phyloP scores from a whole-genome alignment of 2,888 invertebrate species.

The Dichetophora obliterata region DNA sequence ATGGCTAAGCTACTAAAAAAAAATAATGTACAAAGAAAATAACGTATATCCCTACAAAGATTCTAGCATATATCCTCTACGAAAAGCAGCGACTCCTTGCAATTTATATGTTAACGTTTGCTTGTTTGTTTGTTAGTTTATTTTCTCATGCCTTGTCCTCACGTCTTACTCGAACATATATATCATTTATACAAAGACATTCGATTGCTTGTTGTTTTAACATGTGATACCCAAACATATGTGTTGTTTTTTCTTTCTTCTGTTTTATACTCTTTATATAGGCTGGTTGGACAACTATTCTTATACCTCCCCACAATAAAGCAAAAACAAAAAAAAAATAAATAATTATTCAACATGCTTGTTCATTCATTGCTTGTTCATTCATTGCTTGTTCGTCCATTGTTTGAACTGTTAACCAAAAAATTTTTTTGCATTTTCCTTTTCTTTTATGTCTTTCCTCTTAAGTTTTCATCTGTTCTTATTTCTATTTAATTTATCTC shows the following conservation, averaged over 20 bases:
- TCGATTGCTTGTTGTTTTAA: background rate
- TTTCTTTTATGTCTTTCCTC: background rate
- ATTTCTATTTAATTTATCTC: background rate
- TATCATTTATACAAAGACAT: constrained; percentile 11
- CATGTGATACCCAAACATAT: background rate
- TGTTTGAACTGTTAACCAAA: constrained; percentile 13
- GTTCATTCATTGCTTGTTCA: background rate
- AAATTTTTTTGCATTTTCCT: constrained; percentile 2
- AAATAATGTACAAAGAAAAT: too few species aligned
- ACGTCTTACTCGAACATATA: constrained; percentile 2
- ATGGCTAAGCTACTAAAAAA: too few species aligned
- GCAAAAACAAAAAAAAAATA: background rate
- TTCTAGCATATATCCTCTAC: background rate
- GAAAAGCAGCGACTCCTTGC: background rate
- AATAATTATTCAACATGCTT: background rate
- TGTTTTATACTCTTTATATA: background rate
- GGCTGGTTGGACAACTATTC: too few species aligned
- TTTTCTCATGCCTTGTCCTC: background rate
- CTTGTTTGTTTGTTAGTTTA: background rate
- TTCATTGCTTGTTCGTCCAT: background rate
- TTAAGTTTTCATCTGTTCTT: background rate
- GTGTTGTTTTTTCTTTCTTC: background rate
- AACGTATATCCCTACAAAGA: too few species aligned
- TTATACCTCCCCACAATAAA: background rate
- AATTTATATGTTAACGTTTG: too few species aligned